These are phyloP conservation scores for Nycticorax nycticorax DNA, from an alignment of 2,113 vertebrate species.

Conservation along the genomic window DNA sequence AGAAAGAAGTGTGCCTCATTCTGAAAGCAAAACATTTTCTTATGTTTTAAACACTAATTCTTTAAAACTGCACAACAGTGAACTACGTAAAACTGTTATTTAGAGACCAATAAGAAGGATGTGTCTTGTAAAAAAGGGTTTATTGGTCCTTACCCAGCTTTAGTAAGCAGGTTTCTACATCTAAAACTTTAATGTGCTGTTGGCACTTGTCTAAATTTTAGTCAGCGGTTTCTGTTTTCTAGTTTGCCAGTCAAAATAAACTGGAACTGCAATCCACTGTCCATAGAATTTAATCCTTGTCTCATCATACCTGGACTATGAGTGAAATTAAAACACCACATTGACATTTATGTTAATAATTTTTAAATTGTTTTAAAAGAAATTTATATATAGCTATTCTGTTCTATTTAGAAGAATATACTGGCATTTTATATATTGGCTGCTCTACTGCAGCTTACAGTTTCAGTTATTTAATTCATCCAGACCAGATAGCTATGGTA, in stretches of 20 bases:
- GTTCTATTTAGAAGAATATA: background rate
- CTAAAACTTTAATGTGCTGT: background rate
- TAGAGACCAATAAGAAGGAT: background rate
- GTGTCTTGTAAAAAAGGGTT: background rate
- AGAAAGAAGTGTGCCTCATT: slow-evolving; percentile 32
- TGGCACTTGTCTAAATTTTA: background rate
- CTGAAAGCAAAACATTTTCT: slow-evolving; percentile 57
- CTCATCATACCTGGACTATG: background rate
- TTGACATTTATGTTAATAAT: background rate
- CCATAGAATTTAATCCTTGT: background rate
- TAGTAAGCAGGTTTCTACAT: background rate
- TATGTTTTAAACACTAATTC: slow-evolving; percentile 27
- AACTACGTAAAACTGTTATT: background rate
- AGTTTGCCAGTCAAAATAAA: slow-evolving; percentile 4
- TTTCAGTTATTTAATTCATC: background rate
- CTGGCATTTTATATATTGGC: background rate
- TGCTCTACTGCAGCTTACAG: background rate
- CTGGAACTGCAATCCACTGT: background rate
- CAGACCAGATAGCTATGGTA: background rate
- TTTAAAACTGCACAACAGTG: background rate
- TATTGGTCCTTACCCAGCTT: background rate
- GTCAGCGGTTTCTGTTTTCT: slow-evolving; percentile 29
- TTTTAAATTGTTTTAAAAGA: background rate
- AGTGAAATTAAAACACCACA: background rate
- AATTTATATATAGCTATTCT: background rate